Base-by-base conservation (phyloP, 2,888 invertebrate species). In the Scaeva pyrastri region DNA sequence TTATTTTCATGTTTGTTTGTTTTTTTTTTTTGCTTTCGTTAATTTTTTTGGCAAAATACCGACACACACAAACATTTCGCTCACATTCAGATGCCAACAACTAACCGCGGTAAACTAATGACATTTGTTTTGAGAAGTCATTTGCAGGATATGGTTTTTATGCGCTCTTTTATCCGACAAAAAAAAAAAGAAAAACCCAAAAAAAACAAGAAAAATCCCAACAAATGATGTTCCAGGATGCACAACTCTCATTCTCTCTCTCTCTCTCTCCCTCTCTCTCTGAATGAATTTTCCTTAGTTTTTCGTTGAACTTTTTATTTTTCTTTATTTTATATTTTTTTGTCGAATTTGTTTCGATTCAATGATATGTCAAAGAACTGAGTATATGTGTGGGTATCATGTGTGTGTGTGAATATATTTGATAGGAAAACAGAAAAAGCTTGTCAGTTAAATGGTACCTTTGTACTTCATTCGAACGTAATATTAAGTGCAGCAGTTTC, bases 41-140 rank as follows among this genome's bases (percentile, higher is more conserved):
- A n/a, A n/a, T n/a, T 48, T 19, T 39, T n/a, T 19, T 74, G 55
- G 23, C 11, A 43, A 43, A 43, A 62, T 14, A 21, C 55, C 10
- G 23, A 36, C 52, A 55, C 16, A 19, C 11, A 52, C 36, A 39
- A 14, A 14, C 11, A 23, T n/a, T n/a, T n/a, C 14, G 19, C 2
- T 39, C 21, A 21, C 11, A 39, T 39, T 21, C 16, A 36, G 14
- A 68, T 52, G 39, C 52, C 50, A 66, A 58, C 36, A 71, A 71
- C 70, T 41, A 43, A 60, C 72, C 52, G 73, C 56, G 73, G 77
- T 78, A 73, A 73, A 83, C 83, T 83, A 83, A 83, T 83, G 77
- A 85, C 75, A 85, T 85, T 85, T 85, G 84, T 85, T 85, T 76
- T 75, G 72, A 85, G 45, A 80, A 85, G 75, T 85, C 84, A 85